Conservation (phyloP, 1,140 invertebrate genomes). For the Dreissena polymorpha region DNA sequence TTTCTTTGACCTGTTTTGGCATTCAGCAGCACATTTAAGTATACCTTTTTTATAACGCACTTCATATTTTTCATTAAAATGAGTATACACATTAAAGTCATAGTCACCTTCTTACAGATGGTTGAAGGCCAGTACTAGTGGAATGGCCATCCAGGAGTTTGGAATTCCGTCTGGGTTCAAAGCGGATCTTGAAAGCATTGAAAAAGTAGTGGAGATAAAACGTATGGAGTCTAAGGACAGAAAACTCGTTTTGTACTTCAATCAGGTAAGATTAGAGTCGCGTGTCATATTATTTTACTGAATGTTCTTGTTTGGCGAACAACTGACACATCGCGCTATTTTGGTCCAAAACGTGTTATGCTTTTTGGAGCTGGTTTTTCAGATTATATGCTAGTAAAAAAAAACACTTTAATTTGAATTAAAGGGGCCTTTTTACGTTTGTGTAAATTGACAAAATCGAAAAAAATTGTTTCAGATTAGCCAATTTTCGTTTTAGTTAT, state of each 20-base stretch:
- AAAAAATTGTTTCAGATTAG: too few relatives aligned
- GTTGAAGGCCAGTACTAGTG: conserved; percentile 64
- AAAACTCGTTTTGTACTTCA: conserved; percentile 91
- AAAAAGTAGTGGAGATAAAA: conserved; percentile 83
- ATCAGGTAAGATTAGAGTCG: conserved; percentile 78
- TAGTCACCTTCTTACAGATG: conserved; percentile 58
- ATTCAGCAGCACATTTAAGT: too few relatives aligned
- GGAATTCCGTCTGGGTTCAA: conserved; percentile 73
- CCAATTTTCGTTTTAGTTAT: too few relatives aligned
- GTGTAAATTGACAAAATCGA: too few relatives aligned
- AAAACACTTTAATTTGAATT: too few relatives aligned
- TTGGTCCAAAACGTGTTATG: too few relatives aligned
- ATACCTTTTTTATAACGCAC: background rate
- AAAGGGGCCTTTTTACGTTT: too few relatives aligned
- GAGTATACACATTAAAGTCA: background rate
- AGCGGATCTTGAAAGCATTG: conserved; percentile 66
- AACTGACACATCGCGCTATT: too few relatives aligned
- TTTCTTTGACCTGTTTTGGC: background rate
- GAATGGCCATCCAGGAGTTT: conserved; percentile 73
- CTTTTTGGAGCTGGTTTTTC: too few relatives aligned
- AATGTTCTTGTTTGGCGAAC: too few relatives aligned
- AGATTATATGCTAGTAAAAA: too few relatives aligned
- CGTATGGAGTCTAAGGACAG: conserved; percentile 90
- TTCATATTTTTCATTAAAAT: background rate
- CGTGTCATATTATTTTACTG: too few relatives aligned